phyloP scores from a whole-genome alignment of 1,140 invertebrate genomes.

The Drosophila sucinea region DNA sequence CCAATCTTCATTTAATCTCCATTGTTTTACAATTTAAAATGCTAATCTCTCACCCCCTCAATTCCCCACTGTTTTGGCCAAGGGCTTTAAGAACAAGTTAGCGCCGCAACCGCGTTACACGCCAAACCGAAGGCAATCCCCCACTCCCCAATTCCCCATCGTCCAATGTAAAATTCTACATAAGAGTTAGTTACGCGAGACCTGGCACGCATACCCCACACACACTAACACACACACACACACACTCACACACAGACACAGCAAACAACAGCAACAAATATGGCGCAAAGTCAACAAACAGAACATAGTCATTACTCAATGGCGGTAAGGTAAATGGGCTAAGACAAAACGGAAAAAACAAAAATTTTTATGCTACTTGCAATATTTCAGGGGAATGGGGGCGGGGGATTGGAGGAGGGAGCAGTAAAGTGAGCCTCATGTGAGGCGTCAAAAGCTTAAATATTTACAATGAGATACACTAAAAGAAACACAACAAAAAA shows the following conservation, averaged over 20 bases:
- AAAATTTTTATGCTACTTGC: no score
- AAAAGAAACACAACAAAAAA: constrained; percentile 4
- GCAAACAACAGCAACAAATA: constrained; percentile 68
- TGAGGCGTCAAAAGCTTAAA: constrained; percentile 81
- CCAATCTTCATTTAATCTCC: constrained; percentile 25
- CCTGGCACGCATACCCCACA: constrained; percentile 25
- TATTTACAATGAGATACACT: constrained; percentile 58
- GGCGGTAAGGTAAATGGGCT: constrained; percentile 44
- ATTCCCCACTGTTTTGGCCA: not conserved
- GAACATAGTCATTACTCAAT: constrained; percentile 66
- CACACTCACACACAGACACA: not conserved
- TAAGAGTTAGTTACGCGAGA: constrained; percentile 10
- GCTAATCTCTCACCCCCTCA: constrained; percentile 33
- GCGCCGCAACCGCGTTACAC: constrained; percentile 60
- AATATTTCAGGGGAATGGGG: not conserved
- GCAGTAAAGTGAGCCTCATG: constrained; percentile 30
- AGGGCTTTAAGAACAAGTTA: constrained; percentile 23
- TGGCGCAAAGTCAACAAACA: constrained; percentile 69
- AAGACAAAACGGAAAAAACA: constrained; percentile 58
- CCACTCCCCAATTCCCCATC: not conserved
- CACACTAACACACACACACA: no score
- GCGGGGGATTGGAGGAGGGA: not conserved
- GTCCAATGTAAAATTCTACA: not conserved
- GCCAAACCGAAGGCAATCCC: constrained; percentile 1
- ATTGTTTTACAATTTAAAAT: constrained; percentile 34